Percentiles rank a stretch among this genome's conserved stretches.
These are phyloP conservation scores for Danionella dracula DNA, from an alignment of 2,797 vertebrate species.

Conservation along the genomic window DNA sequence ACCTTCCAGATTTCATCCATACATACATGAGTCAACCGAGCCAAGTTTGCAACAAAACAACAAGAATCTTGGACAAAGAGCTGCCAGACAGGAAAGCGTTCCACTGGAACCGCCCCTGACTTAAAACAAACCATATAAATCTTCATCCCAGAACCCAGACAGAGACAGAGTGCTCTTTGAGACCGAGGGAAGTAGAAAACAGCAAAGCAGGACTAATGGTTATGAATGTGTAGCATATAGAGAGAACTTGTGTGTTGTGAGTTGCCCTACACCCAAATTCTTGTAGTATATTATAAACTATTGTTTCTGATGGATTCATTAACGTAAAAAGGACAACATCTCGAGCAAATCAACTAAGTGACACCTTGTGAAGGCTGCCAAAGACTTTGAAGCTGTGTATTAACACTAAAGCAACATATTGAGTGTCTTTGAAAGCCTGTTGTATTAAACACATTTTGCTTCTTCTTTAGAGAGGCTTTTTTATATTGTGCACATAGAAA, in stretches of 20 bases:
- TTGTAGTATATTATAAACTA: neutral
- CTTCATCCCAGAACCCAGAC: slow-evolving; percentile 30
- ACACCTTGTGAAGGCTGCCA: slow-evolving; percentile 18
- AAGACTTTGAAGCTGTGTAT: slow-evolving; percentile 24
- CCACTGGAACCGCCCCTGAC: slow-evolving; percentile 10
- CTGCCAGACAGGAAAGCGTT: slow-evolving; percentile 9
- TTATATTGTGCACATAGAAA: neutral
- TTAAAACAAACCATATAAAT: slow-evolving; percentile 43
- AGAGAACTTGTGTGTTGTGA: neutral
- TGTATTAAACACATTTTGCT: slow-evolving; percentile 7
- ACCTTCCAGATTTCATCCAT: neutral
- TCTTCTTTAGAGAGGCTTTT: neutral
- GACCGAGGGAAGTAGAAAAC: slow-evolving; percentile 26
- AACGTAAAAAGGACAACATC: neutral
- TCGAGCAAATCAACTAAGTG: slow-evolving; percentile 1
- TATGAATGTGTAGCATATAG: slow-evolving; percentile 36
- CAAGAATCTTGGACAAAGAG: slow-evolving; percentile 24
- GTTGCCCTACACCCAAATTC: slow-evolving; percentile 4
- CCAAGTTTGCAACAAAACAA: neutral
- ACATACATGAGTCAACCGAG: neutral
- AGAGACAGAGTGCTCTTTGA: slow-evolving; percentile 17
- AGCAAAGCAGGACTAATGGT: slow-evolving; percentile 40
- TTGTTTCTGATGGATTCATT: slow-evolving; percentile 9
- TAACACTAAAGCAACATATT: slow-evolving; percentile 8
- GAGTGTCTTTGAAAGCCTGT: neutral